phyloP scores from a whole-genome alignment of 2,113 vertebrate species.

The Petrocephalus microphthalmus region DNA sequence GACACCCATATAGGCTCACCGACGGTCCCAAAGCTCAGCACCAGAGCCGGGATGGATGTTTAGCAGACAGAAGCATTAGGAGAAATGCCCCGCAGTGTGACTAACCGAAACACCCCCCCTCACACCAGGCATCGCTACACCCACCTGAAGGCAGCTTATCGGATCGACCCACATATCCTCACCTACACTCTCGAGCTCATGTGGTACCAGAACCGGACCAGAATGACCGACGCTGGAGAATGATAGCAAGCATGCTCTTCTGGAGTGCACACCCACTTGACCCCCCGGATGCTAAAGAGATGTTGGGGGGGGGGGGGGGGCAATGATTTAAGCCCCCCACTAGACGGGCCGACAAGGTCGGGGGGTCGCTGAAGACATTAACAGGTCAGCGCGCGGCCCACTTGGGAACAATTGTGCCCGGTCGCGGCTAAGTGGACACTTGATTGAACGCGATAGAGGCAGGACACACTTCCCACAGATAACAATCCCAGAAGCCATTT shows the following conservation, averaged over 20 bases:
- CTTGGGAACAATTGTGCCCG: constrained; percentile 99
- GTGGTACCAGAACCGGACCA: neutral
- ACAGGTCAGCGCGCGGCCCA: constrained; percentile 96
- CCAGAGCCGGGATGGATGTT: neutral
- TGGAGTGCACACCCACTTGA: constrained; percentile 82
- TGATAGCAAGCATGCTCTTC: constrained; percentile 64
- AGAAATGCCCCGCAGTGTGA: constrained; percentile 47
- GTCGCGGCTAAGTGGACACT: constrained; percentile 99
- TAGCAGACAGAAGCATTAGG: neutral
- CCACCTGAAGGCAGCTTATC: constrained; percentile 44
- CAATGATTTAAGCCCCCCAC: constrained; percentile 90
- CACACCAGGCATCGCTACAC: constrained; percentile 39
- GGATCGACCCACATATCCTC: constrained; percentile 37
- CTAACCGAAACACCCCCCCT: constrained; percentile 46
- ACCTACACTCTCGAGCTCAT: neutral
- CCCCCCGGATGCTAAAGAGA: constrained; percentile 58
- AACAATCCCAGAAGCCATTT: constrained; percentile 98
- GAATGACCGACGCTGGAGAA: constrained; percentile 49
- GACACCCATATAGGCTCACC: neutral
- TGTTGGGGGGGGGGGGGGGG: constrained; percentile 72
- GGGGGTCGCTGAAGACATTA: constrained; percentile 92
- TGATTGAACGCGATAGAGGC: constrained; percentile 98
- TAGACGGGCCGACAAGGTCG: constrained; percentile 96
- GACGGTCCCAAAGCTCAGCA: neutral
- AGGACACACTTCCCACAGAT: constrained; percentile 94